Percentiles rank a stretch among this genome's conserved stretches.
These are phyloP conservation scores for Scortum barcoo DNA, from an alignment of 2,113 vertebrate species.

Conservation along the genomic window DNA sequence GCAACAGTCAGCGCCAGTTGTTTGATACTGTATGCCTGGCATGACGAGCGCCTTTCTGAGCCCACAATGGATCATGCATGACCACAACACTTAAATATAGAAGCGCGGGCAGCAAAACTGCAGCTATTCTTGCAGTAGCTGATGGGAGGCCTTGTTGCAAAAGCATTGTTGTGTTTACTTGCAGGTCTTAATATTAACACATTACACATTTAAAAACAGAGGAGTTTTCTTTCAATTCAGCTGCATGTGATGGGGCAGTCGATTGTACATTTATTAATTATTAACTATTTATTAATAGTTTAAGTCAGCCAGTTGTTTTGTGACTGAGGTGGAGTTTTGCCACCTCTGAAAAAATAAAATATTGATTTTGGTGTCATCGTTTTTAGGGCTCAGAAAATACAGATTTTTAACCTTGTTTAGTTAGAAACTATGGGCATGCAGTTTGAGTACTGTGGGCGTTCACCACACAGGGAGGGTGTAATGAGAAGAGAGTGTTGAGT, in stretches of 20 bases:
- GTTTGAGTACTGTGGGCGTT: neutral
- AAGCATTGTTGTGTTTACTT: neutral
- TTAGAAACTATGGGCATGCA: neutral
- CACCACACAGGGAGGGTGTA: neutral
- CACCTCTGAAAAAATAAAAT: neutral
- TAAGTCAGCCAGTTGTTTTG: neutral
- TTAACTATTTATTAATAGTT: neutral
- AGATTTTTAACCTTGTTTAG: neutral
- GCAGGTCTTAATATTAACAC: neutral
- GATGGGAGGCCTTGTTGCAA: neutral
- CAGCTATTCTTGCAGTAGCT: constrained; percentile 37
- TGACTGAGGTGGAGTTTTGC: neutral
- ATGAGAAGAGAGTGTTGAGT: neutral
- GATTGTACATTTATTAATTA: neutral
- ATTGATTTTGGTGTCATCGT: neutral
- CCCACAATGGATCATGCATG: constrained; percentile 70
- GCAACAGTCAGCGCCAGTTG: constrained; percentile 64
- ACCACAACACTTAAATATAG: constrained; percentile 77
- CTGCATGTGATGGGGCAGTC: neutral
- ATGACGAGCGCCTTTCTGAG: constrained; percentile 60
- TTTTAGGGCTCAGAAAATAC: neutral
- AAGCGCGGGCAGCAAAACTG: constrained; percentile 52
- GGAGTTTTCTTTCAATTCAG: neutral
- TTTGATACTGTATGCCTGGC: constrained; percentile 71
- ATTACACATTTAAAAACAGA: neutral